Conservation (phyloP, 2,888 invertebrate genomes). For the Keiferia lycopersicella region DNA sequence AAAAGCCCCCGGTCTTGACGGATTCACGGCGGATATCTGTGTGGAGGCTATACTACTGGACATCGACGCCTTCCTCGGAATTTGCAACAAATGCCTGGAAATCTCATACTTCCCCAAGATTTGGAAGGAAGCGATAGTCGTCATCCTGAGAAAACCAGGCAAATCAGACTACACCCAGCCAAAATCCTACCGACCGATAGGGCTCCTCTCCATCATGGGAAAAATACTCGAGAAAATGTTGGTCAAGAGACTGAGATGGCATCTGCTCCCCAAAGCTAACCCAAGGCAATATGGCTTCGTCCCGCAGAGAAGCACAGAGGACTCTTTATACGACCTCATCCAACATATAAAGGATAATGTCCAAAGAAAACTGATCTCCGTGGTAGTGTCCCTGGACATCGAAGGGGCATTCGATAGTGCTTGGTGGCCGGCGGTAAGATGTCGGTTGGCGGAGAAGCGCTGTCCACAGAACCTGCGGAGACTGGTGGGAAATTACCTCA, state of each 20-base stretch:
- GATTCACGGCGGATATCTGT: too few relatives aligned
- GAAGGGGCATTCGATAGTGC: conserved; percentile 30
- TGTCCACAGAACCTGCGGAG: not conserved
- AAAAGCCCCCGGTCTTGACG: too few relatives aligned
- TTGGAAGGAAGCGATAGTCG: too few relatives aligned
- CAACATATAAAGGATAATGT: not conserved
- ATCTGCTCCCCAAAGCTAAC: not conserved
- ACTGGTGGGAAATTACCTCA: not conserved
- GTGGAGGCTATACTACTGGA: too few relatives aligned
- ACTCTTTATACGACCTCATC: not conserved
- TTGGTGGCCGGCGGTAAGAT: conserved; percentile 27
- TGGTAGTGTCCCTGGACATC: conserved; percentile 27
- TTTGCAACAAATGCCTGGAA: too few relatives aligned
- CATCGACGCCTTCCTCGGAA: too few relatives aligned
- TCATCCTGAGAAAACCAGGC: too few relatives aligned
- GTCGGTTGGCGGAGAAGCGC: not conserved
- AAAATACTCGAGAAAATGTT: not conserved
- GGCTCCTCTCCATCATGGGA: not conserved
- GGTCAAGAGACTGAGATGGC: too few relatives aligned
- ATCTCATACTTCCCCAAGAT: too few relatives aligned
- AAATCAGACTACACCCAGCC: not conserved
- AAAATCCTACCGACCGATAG: not conserved
- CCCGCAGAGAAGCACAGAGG: conserved; percentile 1
- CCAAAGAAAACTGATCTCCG: not conserved
- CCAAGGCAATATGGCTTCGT: not conserved